Percentiles rank a stretch among this genome's conserved stretches.
Evolutionary conservation across 2,888 invertebrate genomes (phyloP).

Genomic region (Chrysolina americana): DNA sequence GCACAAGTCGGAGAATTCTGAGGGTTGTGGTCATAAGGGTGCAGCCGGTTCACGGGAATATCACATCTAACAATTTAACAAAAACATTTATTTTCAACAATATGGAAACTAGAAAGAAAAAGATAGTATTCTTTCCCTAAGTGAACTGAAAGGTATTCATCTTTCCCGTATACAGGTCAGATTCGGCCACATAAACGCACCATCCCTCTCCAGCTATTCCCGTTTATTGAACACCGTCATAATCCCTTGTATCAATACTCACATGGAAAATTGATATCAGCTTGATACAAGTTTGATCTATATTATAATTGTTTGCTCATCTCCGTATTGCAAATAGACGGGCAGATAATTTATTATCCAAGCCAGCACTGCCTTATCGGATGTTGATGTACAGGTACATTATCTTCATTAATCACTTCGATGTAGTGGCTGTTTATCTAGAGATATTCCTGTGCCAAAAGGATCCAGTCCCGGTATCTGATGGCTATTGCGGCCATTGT

Average conservation of each 20-base stretch:
- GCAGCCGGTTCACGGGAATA: too few species aligned
- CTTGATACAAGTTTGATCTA: conserved; percentile 23
- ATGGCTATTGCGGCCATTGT: not conserved
- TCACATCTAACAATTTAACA: too few species aligned
- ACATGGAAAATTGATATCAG: not conserved
- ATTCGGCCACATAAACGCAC: conserved; percentile 24
- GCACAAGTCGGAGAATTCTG: too few species aligned
- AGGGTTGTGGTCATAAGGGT: too few species aligned
- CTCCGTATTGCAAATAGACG: conserved; percentile 34
- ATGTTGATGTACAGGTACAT: conserved; percentile 34
- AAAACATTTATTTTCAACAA: too few species aligned
- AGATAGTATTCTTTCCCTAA: too few species aligned
- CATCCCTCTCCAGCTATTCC: conserved; percentile 17
- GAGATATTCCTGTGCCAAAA: not conserved
- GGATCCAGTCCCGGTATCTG: not conserved
- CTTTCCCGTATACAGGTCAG: conserved; percentile 2
- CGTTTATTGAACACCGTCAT: not conserved
- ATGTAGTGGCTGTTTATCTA: not conserved
- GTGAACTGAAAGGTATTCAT: too few species aligned
- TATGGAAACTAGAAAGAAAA: too few species aligned
- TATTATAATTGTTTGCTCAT: conserved; percentile 31
- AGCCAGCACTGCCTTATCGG: conserved; percentile 26
- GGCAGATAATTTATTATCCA: conserved; percentile 36
- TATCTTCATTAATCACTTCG: conserved; percentile 43
- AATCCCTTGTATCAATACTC: conserved; percentile 1